Percentiles rank a stretch among this genome's conserved stretches.
phyloP scores from a whole-genome alignment of 2,888 invertebrate species.

The Cosmia pyralina region DNA sequence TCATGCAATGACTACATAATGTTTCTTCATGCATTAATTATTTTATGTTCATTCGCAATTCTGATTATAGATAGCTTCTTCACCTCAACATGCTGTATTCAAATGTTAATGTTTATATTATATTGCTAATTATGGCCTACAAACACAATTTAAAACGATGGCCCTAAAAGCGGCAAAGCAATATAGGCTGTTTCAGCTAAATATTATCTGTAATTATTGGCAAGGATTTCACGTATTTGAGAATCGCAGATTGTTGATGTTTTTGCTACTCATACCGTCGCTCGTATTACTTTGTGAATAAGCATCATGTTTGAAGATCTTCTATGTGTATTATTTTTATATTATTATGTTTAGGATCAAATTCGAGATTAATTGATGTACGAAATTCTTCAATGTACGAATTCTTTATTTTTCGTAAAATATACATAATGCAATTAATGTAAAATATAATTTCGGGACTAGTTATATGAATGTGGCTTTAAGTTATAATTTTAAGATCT shows the following conservation, averaged over 20 bases:
- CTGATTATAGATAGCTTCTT: slow-evolving; percentile 10
- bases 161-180: slow-evolving; percentile 17
- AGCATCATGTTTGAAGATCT: slow-evolving; percentile 37
- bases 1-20: slow-evolving; percentile 32
- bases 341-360: slow-evolving; percentile 29
- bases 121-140: slow-evolving; percentile 32
- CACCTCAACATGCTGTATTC: slow-evolving; percentile 1
- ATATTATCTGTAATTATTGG: slow-evolving; percentile 26
- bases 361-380: slow-evolving; percentile 36
- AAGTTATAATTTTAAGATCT: slow-evolving; percentile 70
- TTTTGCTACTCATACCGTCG: slow-evolving; percentile 5
- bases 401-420: slow-evolving; percentile 49
- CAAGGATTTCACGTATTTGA: slow-evolving; percentile 7
- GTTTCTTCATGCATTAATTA: slow-evolving; percentile 17
- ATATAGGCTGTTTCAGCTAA: slow-evolving; percentile 6
- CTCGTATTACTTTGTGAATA: slow-evolving; percentile 37
- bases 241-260: not conserved
- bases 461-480: slow-evolving; percentile 69
- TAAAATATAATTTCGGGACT: slow-evolving; percentile 51
- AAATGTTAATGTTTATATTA: slow-evolving; percentile 7
- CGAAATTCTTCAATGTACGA: slow-evolving; percentile 33
- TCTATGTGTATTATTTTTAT: slow-evolving; percentile 15
- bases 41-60: slow-evolving; percentile 16
- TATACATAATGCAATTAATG: slow-evolving; percentile 35
- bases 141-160: slow-evolving; percentile 12